phyloP scores from a whole-genome alignment of 2,888 invertebrate species.

The Tipula confusa region DNA sequence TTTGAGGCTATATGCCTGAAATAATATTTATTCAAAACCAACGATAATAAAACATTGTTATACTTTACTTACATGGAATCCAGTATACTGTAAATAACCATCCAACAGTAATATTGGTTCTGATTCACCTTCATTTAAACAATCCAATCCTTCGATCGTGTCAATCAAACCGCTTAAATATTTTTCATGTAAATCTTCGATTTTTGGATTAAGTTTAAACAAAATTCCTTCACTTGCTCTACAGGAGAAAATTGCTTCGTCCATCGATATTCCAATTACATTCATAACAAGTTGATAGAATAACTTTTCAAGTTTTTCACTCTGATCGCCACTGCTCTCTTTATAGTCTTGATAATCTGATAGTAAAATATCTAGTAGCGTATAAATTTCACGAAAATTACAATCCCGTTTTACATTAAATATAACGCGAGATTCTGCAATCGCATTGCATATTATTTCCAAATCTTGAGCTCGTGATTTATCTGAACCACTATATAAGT shows the following conservation, averaged over 20 bases:
- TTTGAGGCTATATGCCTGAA: constrained; percentile 38
- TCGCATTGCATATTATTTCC: background rate
- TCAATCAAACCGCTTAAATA: constrained; percentile 41
- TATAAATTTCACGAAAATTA: background rate
- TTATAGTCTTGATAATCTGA: background rate
- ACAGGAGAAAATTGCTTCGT: constrained; percentile 31
- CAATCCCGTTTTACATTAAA: background rate
- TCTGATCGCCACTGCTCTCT: background rate
- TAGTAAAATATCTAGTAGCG: background rate
- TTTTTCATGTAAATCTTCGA: constrained; percentile 40
- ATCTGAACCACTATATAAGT: constrained; percentile 31
- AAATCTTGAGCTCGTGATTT: background rate
- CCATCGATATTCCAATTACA: constrained; percentile 43
- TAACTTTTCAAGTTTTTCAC: constrained; percentile 36
- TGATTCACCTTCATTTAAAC: constrained; percentile 42
- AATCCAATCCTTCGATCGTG: constrained; percentile 45
- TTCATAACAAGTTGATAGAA: constrained; percentile 44
- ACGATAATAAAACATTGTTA: background rate
- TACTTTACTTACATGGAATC: constrained; percentile 38
- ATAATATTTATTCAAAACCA: background rate
- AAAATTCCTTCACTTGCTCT: background rate
- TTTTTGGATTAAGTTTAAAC: background rate
- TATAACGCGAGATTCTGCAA: background rate
- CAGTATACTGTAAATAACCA: constrained; percentile 43
- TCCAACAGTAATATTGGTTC: constrained; percentile 45